phyloP scores from a whole-genome alignment of 2,888 invertebrate species.

The Byasa hedistus region DNA sequence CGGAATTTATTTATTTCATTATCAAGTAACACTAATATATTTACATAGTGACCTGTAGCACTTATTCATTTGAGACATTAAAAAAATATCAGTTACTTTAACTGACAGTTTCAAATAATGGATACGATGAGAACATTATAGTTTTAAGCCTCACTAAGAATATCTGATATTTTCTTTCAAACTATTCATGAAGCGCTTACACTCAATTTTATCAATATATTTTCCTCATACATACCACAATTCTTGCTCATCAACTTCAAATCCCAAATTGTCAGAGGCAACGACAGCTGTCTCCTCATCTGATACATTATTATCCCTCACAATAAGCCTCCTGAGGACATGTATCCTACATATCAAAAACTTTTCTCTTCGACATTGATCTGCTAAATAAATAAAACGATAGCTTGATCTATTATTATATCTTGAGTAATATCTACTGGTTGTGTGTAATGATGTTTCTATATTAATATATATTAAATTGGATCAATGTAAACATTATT shows the following conservation, averaged over 20 bases:
- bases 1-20: too few relatives aligned
- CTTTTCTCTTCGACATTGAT: background rate
- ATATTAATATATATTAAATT: too few relatives aligned
- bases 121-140: too few relatives aligned
- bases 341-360: background rate
- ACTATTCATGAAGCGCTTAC: too few relatives aligned
- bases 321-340: constrained; percentile 6
- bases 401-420: background rate
- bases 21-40: too few relatives aligned
- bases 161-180: background rate
- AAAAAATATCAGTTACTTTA: too few relatives aligned
- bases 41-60: too few relatives aligned
- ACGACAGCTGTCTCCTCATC: constrained; percentile 5
- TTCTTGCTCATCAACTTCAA: background rate
- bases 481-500: too few relatives aligned
- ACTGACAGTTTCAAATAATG: too few relatives aligned
- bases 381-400: background rate
- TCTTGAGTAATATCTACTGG: background rate
- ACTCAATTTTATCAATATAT: background rate
- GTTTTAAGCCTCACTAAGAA: background rate
- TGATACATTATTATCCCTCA: constrained; percentile 9
- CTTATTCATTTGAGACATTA: too few relatives aligned
- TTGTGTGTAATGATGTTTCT: too few relatives aligned
- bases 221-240: background rate
- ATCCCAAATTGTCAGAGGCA: constrained; percentile 13